A percentile compares a stretch with the other conserved stretches of the same genome.
Conservation (phyloP, 2,113 vertebrate species). For the Sinocyclocheilus anshuiensis region DNA sequence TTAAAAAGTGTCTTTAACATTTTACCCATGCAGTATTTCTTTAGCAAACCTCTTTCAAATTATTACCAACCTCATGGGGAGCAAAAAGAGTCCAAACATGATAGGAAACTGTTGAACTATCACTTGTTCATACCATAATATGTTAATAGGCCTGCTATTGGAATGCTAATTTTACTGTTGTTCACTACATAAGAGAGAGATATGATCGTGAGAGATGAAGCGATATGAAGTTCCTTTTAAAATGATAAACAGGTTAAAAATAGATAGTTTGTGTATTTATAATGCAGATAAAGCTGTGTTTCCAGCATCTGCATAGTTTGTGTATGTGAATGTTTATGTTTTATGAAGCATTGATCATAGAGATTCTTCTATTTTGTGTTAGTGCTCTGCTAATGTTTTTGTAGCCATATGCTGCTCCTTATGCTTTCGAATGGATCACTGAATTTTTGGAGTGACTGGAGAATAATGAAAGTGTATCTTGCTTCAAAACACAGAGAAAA, state of each 20-base stretch:
- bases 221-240: background rate
- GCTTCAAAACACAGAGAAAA: slow-evolving; percentile 10
- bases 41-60: too few species aligned
- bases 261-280: background rate
- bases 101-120: too few species aligned
- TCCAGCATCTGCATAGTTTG: background rate
- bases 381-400: background rate
- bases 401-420: background rate
- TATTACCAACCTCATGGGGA: too few species aligned
- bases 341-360: background rate
- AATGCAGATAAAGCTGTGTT: background rate
- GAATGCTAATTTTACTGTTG: too few species aligned
- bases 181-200: background rate
- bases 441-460: background rate
- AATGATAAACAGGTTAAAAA: background rate
- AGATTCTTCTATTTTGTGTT: background rate
- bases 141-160: too few species aligned
- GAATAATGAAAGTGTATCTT: background rate
- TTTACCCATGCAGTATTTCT: too few species aligned
- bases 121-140: too few species aligned
- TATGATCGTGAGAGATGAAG: background rate
- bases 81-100: too few species aligned
- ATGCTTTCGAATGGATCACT: background rate
- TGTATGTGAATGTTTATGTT: background rate
- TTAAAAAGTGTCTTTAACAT: too few species aligned